phyloP scores from a whole-genome alignment of 2,797 vertebrate genomes.

The Buphagus erythrorhynchus region DNA sequence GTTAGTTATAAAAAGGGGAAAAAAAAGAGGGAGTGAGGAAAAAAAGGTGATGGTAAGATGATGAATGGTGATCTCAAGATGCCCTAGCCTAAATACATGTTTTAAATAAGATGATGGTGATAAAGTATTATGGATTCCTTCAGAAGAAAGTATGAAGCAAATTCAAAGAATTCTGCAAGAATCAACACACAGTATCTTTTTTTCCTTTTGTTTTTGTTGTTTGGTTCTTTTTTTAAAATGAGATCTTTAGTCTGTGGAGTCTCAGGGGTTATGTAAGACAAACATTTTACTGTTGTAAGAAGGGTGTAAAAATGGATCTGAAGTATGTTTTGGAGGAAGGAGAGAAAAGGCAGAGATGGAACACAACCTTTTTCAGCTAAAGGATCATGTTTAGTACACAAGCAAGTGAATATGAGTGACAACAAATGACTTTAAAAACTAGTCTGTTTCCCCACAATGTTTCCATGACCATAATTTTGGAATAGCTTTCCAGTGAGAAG shows the following conservation, averaged over 20 bases:
- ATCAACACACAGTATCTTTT: neutral
- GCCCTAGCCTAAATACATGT: neutral
- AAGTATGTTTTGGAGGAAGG: neutral
- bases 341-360: neutral
- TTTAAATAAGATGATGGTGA: neutral
- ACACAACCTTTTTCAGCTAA: neutral
- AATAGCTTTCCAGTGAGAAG: neutral
- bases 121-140: neutral
- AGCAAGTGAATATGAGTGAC: neutral
- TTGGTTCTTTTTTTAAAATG: neutral
- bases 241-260: neutral
- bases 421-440: neutral
- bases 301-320: neutral
- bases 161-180: neutral
- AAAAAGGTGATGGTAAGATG: neutral
- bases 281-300: neutral
- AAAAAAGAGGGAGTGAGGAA: too few relatives aligned
- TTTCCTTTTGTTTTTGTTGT: neutral
- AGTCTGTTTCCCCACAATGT: neutral
- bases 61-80: neutral
- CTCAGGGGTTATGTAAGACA: neutral
- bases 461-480: neutral
- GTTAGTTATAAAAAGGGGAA: neutral
- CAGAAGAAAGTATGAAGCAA: neutral
- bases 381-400: neutral